Conservation (phyloP, 2,888 invertebrate genomes). For the Altica lythri region DNA sequence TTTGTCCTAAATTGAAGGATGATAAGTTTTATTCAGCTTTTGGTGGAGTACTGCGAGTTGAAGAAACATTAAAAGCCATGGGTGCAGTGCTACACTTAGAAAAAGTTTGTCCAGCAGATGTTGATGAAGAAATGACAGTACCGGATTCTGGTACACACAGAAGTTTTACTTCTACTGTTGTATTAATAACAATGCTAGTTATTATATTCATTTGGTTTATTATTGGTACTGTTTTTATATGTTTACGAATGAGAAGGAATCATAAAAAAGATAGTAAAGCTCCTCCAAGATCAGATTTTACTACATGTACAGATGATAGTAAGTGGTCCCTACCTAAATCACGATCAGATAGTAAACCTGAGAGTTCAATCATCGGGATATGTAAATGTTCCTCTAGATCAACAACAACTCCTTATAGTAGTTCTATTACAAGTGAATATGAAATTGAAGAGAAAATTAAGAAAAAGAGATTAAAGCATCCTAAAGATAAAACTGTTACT, state of each 20-base stretch:
- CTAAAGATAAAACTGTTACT: constrained; percentile 17
- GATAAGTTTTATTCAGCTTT: constrained; percentile 65
- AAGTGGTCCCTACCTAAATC: constrained; percentile 29
- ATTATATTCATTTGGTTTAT: constrained; percentile 54
- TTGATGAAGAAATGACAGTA: constrained; percentile 20
- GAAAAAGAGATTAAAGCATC: constrained; percentile 5
- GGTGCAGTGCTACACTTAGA: constrained; percentile 40
- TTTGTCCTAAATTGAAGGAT: constrained; percentile 61
- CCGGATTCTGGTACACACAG: constrained; percentile 24
- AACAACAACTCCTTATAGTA: constrained; percentile 19
- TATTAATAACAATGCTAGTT: constrained; percentile 47
- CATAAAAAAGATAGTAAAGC: constrained; percentile 4
- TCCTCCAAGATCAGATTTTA: constrained; percentile 6
- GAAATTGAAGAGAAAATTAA: constrained; percentile 17
- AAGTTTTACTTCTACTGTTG: constrained; percentile 34
- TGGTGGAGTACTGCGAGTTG: constrained; percentile 54
- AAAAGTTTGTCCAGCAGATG: constrained; percentile 14
- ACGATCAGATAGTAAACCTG: constrained; percentile 13
- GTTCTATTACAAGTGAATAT: constrained; percentile 20
- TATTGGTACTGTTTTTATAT: constrained; percentile 52
- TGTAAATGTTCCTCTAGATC: constrained; percentile 8
- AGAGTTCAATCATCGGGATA: constrained; percentile 9
- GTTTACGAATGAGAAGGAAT: constrained; percentile 45
- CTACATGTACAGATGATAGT: constrained; percentile 20
- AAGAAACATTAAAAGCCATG: constrained; percentile 52